Base-by-base conservation (phyloP, 2,113 vertebrate genomes). In the Caranx melampygus region DNA sequence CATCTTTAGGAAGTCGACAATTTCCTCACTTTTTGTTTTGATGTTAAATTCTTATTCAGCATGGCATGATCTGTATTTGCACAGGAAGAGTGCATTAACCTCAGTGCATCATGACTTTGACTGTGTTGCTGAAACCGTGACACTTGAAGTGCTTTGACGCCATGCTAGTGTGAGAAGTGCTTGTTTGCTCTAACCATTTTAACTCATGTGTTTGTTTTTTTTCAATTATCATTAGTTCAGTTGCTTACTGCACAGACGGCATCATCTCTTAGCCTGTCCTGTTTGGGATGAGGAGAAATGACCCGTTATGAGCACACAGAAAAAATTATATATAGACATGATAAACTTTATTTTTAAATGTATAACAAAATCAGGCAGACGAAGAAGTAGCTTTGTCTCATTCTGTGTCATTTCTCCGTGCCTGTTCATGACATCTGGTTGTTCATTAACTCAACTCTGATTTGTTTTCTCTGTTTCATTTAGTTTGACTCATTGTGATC, bases 401-500 rank as follows among this genome's bases (percentile, higher is more conserved):
- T 89, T 86, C 72, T 91, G 82, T 83, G 91, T 88, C 89, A 90
- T 93, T 91, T 91, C 79, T 89, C 73, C 62, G 77, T 54, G 70
- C 79, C 80, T 86, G 69, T 88, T 90, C 94, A 82, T 91, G 78
- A 88, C 84, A 83, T 85, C 63, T 77, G 66, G 81, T 77, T 93
- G 82, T 89, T 89, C 73, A 91, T 94, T 93, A 94, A 93, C 87
- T 73, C 70, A 86, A 51, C 44, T 57, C 34, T 87, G 21, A 68
- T 73, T 88, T 72, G 87, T 94, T 94, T 92, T 94, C 44, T 65
- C 67, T 21, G 92, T 92, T 94, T 94, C 86, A 87, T 95, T 93
- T 89, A 94, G 94, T 95, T 95, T 95, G 91, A 74, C 93, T 95
- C 87, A 90, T 95, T 95, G 90, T 83, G 95, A 91, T 82, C 75